These are phyloP conservation scores for Oscheius sp. DNA, from an alignment of 1,140 invertebrate species.

Conservation along the genomic window DNA sequence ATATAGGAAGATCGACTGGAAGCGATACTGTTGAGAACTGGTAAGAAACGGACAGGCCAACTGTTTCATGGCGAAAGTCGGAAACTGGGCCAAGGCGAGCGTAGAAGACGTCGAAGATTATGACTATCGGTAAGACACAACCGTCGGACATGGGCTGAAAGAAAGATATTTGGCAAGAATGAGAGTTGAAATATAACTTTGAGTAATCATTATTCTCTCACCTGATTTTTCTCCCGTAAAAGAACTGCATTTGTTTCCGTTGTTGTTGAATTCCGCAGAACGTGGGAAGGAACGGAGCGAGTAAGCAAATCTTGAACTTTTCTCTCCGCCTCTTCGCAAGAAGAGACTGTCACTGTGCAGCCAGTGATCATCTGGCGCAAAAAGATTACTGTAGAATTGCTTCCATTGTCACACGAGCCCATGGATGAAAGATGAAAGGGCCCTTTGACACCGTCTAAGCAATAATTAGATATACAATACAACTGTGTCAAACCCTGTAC, in stretches of 20 bases:
- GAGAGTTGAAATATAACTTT: no score
- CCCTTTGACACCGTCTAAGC: background rate
- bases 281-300: background rate
- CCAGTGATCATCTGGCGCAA: background rate
- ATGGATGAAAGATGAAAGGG: background rate
- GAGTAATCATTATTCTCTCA: no score
- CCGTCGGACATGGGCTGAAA: background rate
- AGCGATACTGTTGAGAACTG: background rate
- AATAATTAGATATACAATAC: background rate
- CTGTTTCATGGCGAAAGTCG: background rate
- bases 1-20: background rate
- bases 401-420: background rate
- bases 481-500: background rate
- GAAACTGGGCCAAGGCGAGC: background rate
- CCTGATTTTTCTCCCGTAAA: background rate
- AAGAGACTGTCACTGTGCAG: background rate
- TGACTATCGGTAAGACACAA: background rate
- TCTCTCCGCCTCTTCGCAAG: background rate
- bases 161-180: background rate
- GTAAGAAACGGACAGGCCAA: background rate
- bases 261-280: background rate
- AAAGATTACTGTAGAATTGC: background rate
- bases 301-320: background rate
- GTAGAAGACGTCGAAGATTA: background rate
- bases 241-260: background rate